Base-by-base conservation (phyloP, 2,888 invertebrate species). In the Drosophila pseudotalamancana region DNA sequence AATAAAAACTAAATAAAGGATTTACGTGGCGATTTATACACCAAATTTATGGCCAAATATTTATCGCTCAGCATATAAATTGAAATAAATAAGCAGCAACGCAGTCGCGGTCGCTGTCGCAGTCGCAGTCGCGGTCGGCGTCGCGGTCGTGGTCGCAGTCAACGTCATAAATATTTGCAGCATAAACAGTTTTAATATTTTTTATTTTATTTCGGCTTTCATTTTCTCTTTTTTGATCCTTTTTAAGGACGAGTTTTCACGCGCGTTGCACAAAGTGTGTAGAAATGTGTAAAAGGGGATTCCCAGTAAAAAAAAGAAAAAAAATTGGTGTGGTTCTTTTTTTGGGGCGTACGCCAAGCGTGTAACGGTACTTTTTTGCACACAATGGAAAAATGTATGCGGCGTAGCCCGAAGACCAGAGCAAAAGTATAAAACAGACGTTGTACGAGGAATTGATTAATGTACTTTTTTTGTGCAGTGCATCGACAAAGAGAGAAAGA, bases 221-320 rank as follows among this genome's bases (percentile, higher is more conserved):
- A 43, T 62, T 49, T 46, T 25, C 16, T 11, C 18, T 19, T 40
- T 25, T 50, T 16, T 46, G 6, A 43, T 40, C 48, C 42, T 71
- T 49, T 18, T 74, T 71, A 79, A 81, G 87, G 82, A 84, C 68
- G 82, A 87, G 77, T 87, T 81, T 87, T 81, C 74, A 87, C 87
- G 77, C 87, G 85, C 77, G 66, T 56, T 87, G 87, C 80, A 81
- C 80, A 87, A 77, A 77, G 72, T 79, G 77, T 81, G 59, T 56
- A 49, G 49, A 69, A 66, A 65, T 62, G 61, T 53, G 60, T 63
- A 29, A 43, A 43, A 29, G n/a, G 43, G 42, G 16, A 43, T 27
- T 43, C 29, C 43, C 43, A 18, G 6, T n/a, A 6, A 43, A 27
- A 16, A 43, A 12, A 12, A 39, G 27, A 27, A 16, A 8, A 23